phyloP scores from a whole-genome alignment of 2,888 invertebrate species.

The Gymnoscelis rufifasciata region DNA sequence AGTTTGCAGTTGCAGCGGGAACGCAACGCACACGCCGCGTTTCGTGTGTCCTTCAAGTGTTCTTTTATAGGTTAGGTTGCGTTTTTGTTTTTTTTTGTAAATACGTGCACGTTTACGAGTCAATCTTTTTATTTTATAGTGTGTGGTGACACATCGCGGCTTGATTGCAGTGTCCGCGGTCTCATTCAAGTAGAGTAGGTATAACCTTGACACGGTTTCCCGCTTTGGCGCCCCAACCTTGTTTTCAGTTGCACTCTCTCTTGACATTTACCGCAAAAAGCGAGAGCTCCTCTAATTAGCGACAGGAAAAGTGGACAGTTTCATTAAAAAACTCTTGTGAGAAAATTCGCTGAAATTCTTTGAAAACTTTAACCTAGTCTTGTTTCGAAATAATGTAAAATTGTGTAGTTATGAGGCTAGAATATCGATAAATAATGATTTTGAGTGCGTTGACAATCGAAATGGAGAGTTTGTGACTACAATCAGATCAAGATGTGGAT shows the following conservation, averaged over 20 bases:
- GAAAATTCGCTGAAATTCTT: no score
- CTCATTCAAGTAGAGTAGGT: slow-evolving; percentile 51
- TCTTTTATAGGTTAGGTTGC: slow-evolving; percentile 48
- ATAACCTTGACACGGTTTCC: slow-evolving; percentile 77
- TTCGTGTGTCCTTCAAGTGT: slow-evolving; percentile 39
- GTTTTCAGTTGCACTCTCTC: slow-evolving; percentile 69
- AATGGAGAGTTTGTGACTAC: slow-evolving; percentile 54
- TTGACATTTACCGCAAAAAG: slow-evolving; percentile 65
- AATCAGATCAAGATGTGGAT: slow-evolving; percentile 56
- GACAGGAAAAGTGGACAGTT: slow-evolving; percentile 22
- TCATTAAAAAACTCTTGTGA: neutral
- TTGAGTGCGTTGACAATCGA: slow-evolving; percentile 23
- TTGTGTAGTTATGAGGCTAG: no score
- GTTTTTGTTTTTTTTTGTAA: slow-evolving; percentile 24
- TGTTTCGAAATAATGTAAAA: no score
- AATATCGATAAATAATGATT: neutral
- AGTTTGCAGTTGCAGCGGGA: slow-evolving; percentile 54
- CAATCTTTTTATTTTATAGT: slow-evolving; percentile 30
- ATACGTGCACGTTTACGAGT: slow-evolving; percentile 28
- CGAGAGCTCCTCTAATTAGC: slow-evolving; percentile 54
- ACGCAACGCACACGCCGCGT: slow-evolving; percentile 35
- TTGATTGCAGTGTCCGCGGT: slow-evolving; percentile 59
- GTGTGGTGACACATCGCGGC: slow-evolving; percentile 36
- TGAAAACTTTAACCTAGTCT: no score
- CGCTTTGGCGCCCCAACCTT: slow-evolving; percentile 68